phyloP scores from a whole-genome alignment of 2,113 vertebrate genomes.

The Oreochromis niloticus region DNA sequence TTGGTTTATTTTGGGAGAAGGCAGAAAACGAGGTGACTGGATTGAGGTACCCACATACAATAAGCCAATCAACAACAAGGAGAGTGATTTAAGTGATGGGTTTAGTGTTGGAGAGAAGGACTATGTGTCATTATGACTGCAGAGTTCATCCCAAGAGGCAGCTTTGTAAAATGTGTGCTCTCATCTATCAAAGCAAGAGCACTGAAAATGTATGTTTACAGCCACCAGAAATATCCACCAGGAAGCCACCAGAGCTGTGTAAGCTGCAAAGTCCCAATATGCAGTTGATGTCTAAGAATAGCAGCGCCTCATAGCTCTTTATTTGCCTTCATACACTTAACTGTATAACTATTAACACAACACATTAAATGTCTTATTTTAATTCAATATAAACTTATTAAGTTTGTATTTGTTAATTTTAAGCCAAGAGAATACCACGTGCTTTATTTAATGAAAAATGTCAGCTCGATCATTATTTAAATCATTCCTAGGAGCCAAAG shows the following conservation, averaged over 20 bases:
- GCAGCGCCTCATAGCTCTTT: background rate
- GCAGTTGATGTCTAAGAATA: background rate
- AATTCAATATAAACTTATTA: background rate
- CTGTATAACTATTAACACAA: background rate
- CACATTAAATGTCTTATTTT: fast-evolving
- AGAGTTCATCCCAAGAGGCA: background rate
- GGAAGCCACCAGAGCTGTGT: background rate
- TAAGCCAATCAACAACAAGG: background rate
- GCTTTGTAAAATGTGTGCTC: background rate
- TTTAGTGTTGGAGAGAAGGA: background rate
- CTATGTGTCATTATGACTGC: background rate
- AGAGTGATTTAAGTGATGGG: background rate
- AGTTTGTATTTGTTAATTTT: background rate
- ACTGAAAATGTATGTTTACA: background rate
- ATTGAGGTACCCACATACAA: background rate
- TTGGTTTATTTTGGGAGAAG: background rate
- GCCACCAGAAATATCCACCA: background rate
- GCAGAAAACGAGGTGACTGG: background rate
- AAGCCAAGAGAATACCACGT: fast-evolving
- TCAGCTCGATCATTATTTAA: background rate
- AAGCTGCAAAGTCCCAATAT: background rate
- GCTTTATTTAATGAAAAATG: background rate
- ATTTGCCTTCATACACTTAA: background rate
- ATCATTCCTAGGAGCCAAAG: background rate
- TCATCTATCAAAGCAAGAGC: background rate